Base-by-base conservation (phyloP, 92 coral and sea anemone species). In the Porites cylindrica region DNA sequence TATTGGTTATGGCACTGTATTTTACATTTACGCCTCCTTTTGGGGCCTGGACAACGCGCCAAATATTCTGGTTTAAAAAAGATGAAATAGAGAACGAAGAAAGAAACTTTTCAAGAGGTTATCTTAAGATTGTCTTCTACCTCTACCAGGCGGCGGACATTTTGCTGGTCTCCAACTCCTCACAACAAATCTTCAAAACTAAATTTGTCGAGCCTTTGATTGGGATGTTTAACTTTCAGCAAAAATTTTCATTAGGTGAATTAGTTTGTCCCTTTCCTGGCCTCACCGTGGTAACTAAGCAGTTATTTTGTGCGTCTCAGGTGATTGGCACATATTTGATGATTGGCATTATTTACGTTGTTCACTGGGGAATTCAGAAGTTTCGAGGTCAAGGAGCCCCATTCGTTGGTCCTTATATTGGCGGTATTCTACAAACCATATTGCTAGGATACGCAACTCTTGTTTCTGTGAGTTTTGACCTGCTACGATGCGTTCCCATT, bases 191-290 rank as follows among this genome's bases (percentile, higher is more conserved):
- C 11, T 10, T 86, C 8, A 78, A 78, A 32, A 75, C 74, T 29
- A 23, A 77, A 16, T 23, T 95, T 60, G 26, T 93, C 17, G 90
- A 66, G 56, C 86, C 94, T 26, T 72, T 93, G 11, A 50, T 91
- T 5, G 96, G 96, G 18, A 65, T 93, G 38, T 95, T 93, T 63
- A 93, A 93, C 78, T 93, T 95, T 78, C 90, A 95, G 77, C 81
- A 71, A 72, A 82, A 85, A 6, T 66, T 85, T 61, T 69, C 89
- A 11, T 60, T 59, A 5, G 67, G 20, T 12, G 85, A 82, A 4
- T 58, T 75, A 8, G 47, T 82, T 8, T 95, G 98, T 88, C 98
- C 98, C 11, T 95, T 93, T 53, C 79, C 93, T 7, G 98, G 98
- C 52, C 92, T 91, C 2, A 93, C 85, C 16, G 90, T 89, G 21